phyloP scores from a whole-genome alignment of 2,888 invertebrate genomes.

The Fragum fragum region DNA sequence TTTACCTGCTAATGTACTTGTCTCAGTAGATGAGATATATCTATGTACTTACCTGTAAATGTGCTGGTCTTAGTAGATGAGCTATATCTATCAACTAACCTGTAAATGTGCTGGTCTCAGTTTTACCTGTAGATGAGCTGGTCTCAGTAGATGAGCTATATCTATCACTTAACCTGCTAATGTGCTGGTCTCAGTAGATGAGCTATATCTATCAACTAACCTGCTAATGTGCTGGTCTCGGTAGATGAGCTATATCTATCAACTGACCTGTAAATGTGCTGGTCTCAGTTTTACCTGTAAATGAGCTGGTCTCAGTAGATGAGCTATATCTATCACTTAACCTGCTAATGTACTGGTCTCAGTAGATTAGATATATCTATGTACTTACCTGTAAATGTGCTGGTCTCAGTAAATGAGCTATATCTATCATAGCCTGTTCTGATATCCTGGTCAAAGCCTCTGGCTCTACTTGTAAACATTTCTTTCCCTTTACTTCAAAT shows the following conservation, averaged over 20 bases:
- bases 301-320: no score
- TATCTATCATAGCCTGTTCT: slow-evolving; percentile 86
- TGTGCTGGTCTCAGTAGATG: no score
- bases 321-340: no score
- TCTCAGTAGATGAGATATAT: no score
- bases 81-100: slow-evolving; percentile 86
- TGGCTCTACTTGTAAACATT: slow-evolving; percentile 82
- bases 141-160: no score
- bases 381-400: slow-evolving; percentile 85
- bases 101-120: no score
- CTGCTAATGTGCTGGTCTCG: slow-evolving; percentile 84
- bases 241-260: slow-evolving; percentile 86
- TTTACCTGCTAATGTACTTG: no score
- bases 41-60: slow-evolving; percentile 84
- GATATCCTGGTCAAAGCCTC: slow-evolving; percentile 85
- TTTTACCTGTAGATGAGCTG: no score
- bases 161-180: no score
- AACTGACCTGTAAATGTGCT: slow-evolving; percentile 85
- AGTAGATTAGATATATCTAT: no score
- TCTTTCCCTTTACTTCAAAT: slow-evolving; percentile 83
- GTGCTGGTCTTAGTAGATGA: slow-evolving; percentile 85
- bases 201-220: no score
- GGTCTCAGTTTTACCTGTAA: slow-evolving; percentile 86
- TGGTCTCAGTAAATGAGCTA: slow-evolving; percentile 86
- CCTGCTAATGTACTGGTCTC: no score